Evolutionary conservation across 2,888 invertebrate genomes (phyloP).

Genomic region (Holacanthella duospinosa): DNA sequence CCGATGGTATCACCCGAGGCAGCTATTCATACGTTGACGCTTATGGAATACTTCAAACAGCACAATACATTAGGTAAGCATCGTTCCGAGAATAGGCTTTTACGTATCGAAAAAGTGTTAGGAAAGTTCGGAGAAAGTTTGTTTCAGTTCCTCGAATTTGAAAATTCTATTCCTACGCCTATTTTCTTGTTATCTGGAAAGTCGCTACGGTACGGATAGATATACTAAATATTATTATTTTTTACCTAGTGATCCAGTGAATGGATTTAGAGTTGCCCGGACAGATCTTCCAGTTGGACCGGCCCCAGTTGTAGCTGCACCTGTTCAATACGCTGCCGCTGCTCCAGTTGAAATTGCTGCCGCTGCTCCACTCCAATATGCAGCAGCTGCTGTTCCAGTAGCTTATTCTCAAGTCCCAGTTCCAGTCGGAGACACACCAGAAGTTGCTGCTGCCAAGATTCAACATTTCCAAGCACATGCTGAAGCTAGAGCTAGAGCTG

Average conservation of each 20-base stretch:
- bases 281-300: neutral
- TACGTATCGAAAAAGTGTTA: too few species aligned
- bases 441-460: conserved; percentile 2
- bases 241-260: neutral
- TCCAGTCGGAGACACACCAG: neutral
- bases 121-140: too few species aligned
- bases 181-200: too few species aligned
- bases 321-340: conserved; percentile 45
- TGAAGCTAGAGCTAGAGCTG: neutral
- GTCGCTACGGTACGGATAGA: too few species aligned
- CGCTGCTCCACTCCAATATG: neutral
- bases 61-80: conserved; percentile 22
- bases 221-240: too few species aligned
- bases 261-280: neutral
- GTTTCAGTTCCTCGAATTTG: too few species aligned
- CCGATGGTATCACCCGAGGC: conserved; percentile 30
- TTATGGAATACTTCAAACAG: conserved; percentile 40
- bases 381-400: neutral
- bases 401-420: neutral
- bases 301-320: neutral
- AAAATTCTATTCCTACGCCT: too few species aligned
- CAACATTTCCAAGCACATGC: neutral
- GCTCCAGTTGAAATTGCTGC: conserved; percentile 2
- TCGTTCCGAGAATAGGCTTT: too few species aligned
- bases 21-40: conserved; percentile 43